Conservation (phyloP, 2,888 invertebrate species). For the Meiosimyza platycephala region DNA sequence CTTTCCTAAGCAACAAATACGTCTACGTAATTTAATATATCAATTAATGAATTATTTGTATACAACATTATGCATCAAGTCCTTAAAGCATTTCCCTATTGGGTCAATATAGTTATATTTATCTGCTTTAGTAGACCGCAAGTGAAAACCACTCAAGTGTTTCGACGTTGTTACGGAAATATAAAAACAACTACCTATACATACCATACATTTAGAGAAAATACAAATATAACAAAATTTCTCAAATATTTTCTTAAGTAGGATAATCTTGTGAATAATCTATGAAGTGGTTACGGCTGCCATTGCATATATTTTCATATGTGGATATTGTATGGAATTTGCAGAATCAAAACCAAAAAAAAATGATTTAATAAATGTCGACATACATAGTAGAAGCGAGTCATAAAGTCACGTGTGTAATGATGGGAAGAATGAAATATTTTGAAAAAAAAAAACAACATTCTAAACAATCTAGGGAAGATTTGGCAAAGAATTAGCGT, state of each 20-base stretch:
- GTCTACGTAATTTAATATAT: too few relatives aligned
- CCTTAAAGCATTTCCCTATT: too few relatives aligned
- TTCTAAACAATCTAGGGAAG: too few relatives aligned
- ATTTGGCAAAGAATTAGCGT: too few relatives aligned
- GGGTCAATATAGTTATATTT: too few relatives aligned
- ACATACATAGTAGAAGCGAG: neutral
- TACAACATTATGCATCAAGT: too few relatives aligned
- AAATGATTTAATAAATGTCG: conserved; percentile 21
- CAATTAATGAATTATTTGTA: too few relatives aligned
- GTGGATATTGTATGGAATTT: neutral
- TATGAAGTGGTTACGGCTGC: conserved; percentile 52
- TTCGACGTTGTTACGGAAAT: conserved; percentile 24
- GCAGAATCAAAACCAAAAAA: conserved; percentile 6
- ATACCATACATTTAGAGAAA: neutral
- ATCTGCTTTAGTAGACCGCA: conserved; percentile 28
- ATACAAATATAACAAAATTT: conserved; percentile 9
- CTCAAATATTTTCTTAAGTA: conserved; percentile 42
- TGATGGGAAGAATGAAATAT: neutral
- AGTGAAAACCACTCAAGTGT: conserved; percentile 34
- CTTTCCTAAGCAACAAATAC: too few relatives aligned
- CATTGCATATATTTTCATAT: neutral
- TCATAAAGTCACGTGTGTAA: neutral
- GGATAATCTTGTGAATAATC: conserved; percentile 57
- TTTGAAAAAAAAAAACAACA: too few relatives aligned
- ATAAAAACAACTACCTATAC: conserved; percentile 17